phyloP scores from a whole-genome alignment of 2,888 invertebrate genomes.

The Chaitophorus viminalis region DNA sequence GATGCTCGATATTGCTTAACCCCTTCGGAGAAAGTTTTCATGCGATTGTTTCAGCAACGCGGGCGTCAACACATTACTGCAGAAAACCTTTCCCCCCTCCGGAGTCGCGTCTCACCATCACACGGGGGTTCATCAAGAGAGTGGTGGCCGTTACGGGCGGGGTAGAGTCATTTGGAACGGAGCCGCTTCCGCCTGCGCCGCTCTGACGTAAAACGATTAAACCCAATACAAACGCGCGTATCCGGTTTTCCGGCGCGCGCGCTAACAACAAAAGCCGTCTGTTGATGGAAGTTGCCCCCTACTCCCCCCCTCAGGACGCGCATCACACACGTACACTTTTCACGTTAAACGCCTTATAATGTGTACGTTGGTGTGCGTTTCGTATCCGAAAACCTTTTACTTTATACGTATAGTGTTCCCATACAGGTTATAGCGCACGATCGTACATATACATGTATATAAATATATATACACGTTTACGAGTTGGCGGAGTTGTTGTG shows the following conservation, averaged over 20 bases:
- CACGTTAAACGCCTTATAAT: too few relatives aligned
- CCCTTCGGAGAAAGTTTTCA: constrained; percentile 24
- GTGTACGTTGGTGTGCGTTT: too few relatives aligned
- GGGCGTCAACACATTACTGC: not conserved
- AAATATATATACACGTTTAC: not conserved
- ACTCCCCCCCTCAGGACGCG: not conserved
- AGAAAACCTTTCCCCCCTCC: not conserved
- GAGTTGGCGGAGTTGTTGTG: not conserved
- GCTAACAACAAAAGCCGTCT: constrained; percentile 16
- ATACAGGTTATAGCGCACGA: too few relatives aligned
- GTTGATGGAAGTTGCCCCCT: not conserved
- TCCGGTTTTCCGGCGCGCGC: constrained; percentile 19
- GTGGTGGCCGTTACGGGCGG: not conserved
- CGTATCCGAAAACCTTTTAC: too few relatives aligned
- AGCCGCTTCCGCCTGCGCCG: not conserved
- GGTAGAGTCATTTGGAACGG: constrained; percentile 8
- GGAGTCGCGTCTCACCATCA: not conserved
- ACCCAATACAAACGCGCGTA: constrained; percentile 25
- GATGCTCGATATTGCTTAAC: not conserved
- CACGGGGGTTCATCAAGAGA: too few relatives aligned
- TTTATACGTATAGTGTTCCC: too few relatives aligned
- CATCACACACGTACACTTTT: not conserved
- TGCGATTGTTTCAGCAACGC: constrained; percentile 2
- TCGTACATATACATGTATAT: too few relatives aligned
- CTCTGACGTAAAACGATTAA: constrained; percentile 49